Percentiles rank a stretch among this genome's conserved stretches.
phyloP scores from a whole-genome alignment of 2,113 vertebrate genomes.

The Aegotheles bennettii region DNA sequence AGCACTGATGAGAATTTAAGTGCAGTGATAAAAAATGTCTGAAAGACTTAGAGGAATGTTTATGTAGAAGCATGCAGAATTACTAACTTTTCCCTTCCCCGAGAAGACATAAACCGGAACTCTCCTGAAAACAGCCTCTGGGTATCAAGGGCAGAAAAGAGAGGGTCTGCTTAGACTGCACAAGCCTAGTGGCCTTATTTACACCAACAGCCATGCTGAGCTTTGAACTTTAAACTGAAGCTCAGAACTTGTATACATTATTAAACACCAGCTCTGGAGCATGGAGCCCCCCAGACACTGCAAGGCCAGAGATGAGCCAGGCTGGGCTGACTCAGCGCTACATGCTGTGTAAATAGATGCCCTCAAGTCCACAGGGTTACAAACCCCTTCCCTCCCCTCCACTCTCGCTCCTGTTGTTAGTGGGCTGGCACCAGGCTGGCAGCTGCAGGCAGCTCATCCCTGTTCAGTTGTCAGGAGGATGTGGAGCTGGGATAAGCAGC shows the following conservation, averaged over 20 bases:
- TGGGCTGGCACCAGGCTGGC: background rate
- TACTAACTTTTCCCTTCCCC: background rate
- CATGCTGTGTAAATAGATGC: accelerated
- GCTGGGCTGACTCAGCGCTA: background rate
- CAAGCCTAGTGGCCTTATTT: background rate
- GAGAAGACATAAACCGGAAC: background rate
- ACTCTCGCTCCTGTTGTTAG: background rate
- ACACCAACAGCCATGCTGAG: accelerated
- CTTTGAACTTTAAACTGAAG: background rate
- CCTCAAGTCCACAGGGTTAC: background rate
- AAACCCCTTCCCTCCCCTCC: background rate
- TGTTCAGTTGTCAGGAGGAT: background rate
- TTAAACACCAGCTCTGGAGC: background rate
- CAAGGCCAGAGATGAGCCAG: background rate
- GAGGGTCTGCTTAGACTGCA: background rate
- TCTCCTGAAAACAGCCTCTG: background rate
- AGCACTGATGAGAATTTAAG: background rate
- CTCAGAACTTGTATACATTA: background rate
- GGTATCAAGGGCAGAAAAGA: background rate
- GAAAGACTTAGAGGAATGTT: background rate
- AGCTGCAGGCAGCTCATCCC: background rate
- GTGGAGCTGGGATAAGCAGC: background rate
- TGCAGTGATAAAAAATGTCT: background rate
- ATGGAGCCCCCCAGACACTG: accelerated
- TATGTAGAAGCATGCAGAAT: background rate